These are phyloP conservation scores for Pyrgus malvae DNA, from an alignment of 2,888 invertebrate genomes.

Conservation along the genomic window DNA sequence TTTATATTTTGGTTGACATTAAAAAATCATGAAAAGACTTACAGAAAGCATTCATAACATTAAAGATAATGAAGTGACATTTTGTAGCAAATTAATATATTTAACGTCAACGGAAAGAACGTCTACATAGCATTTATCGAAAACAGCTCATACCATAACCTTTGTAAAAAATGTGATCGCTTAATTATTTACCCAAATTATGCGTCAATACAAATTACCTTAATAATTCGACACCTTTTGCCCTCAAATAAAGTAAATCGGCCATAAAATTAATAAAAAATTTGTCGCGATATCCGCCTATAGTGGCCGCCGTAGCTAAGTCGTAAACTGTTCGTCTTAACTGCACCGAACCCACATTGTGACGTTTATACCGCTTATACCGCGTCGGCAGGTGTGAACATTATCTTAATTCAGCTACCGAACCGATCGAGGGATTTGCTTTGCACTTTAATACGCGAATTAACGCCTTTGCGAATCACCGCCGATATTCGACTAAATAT, in stretches of 20 bases:
- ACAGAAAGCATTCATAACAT: too few relatives aligned
- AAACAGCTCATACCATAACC: too few relatives aligned
- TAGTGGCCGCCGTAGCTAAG: constrained; percentile 40
- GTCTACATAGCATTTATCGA: too few relatives aligned
- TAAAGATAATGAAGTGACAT: too few relatives aligned
- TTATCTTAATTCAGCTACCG: constrained; percentile 79
- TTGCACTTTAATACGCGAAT: constrained; percentile 48
- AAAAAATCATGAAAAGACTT: too few relatives aligned
- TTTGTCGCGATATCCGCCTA: constrained; percentile 27
- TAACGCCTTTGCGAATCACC: constrained; percentile 32
- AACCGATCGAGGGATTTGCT: constrained; percentile 56
- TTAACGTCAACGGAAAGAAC: too few relatives aligned
- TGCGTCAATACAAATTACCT: neutral
- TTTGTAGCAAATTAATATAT: too few relatives aligned
- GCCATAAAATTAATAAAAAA: constrained; percentile 39
- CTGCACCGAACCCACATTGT: constrained; percentile 61
- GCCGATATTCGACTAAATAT: constrained; percentile 27
- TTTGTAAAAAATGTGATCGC: too few relatives aligned
- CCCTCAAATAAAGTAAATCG: constrained; percentile 10
- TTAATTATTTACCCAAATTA: neutral
- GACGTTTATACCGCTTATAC: constrained; percentile 70
- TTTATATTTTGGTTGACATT: too few relatives aligned
- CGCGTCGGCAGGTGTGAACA: constrained; percentile 74
- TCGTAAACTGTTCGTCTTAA: constrained; percentile 66
- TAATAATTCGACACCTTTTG: constrained; percentile 2